These are phyloP conservation scores for Dioctria rufipes DNA, from an alignment of 2,888 invertebrate species.

Conservation along the genomic window DNA sequence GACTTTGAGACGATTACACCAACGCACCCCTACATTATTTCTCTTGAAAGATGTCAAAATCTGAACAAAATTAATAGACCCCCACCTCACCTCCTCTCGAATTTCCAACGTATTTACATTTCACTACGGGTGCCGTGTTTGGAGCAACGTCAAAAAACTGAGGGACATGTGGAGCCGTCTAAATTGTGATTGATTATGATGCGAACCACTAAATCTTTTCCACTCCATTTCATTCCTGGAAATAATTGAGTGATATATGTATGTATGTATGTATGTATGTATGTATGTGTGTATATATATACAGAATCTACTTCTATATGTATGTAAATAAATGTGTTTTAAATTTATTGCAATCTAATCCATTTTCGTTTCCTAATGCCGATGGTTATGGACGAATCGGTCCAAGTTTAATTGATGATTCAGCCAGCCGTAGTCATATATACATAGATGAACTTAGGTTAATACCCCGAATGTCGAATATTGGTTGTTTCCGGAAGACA, in stretches of 20 bases:
- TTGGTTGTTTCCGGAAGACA: slow-evolving; percentile 36
- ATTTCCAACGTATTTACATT: slow-evolving; percentile 18
- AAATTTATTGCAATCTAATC: slow-evolving; percentile 59
- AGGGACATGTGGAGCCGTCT: slow-evolving; percentile 17
- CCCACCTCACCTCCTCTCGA: neutral
- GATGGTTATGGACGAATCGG: slow-evolving; percentile 21
- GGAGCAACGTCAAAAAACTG: neutral
- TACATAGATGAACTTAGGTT: slow-evolving; percentile 26
- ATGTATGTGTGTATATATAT: neutral
- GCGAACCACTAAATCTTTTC: slow-evolving; percentile 61
- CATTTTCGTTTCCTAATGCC: slow-evolving; percentile 45
- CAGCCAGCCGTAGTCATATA: neutral
- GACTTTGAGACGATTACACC: slow-evolving; percentile 21
- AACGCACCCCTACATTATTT: neutral
- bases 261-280: neutral
- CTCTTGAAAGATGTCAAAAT: slow-evolving; percentile 29
- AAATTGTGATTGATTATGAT: slow-evolving; percentile 62
- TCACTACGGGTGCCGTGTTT: neutral
- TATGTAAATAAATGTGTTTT: slow-evolving; percentile 58
- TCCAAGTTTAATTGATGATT: slow-evolving; percentile 43
- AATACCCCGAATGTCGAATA: slow-evolving; percentile 16
- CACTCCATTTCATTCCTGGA: slow-evolving; percentile 61
- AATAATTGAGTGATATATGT: slow-evolving; percentile 61
- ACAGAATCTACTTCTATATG: no score
- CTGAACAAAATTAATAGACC: slow-evolving; percentile 18